Conservation (phyloP, 1,140 invertebrate genomes). For the Papilio polyxenes region DNA sequence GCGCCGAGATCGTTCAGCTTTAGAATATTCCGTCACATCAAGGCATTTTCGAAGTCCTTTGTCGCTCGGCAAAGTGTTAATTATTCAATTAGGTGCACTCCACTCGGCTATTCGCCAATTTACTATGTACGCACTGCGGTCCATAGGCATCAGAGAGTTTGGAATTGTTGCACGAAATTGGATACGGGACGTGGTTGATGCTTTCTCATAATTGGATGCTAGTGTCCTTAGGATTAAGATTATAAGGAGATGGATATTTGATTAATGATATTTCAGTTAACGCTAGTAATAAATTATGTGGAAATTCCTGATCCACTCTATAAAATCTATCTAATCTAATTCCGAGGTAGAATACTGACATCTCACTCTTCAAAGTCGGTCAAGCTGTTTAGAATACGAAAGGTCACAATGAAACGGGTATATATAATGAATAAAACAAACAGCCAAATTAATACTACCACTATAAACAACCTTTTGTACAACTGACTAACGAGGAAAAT, state of each 20-base stretch:
- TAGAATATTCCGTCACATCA: conserved; percentile 37
- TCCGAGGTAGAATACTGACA: no score
- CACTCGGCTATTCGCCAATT: conserved; percentile 38
- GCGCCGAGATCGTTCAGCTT: conserved; percentile 29
- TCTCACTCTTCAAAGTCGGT: no score
- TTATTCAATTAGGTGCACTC: conserved; percentile 40
- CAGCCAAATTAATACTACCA: no score
- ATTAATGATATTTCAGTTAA: background rate
- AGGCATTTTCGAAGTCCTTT: conserved; percentile 40
- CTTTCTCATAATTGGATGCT: conserved; percentile 20
- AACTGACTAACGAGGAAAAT: no score
- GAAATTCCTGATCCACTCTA: no score
- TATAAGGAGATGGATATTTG: background rate
- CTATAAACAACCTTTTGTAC: no score
- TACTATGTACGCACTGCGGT: conserved; percentile 39
- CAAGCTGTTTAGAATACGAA: no score
- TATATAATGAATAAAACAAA: no score
- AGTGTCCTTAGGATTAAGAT: background rate
- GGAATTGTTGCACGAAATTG: conserved; percentile 30
- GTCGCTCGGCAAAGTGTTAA: conserved; percentile 39
- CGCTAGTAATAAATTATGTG: no score
- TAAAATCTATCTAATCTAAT: no score
- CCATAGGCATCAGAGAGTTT: conserved; percentile 37
- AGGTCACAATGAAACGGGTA: no score
- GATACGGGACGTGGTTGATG: background rate